Percentiles rank a stretch among this genome's conserved stretches.
These are phyloP conservation scores for Caenorhabditis sinica DNA, from an alignment of 2,888 invertebrate genomes.

Conservation along the genomic window DNA sequence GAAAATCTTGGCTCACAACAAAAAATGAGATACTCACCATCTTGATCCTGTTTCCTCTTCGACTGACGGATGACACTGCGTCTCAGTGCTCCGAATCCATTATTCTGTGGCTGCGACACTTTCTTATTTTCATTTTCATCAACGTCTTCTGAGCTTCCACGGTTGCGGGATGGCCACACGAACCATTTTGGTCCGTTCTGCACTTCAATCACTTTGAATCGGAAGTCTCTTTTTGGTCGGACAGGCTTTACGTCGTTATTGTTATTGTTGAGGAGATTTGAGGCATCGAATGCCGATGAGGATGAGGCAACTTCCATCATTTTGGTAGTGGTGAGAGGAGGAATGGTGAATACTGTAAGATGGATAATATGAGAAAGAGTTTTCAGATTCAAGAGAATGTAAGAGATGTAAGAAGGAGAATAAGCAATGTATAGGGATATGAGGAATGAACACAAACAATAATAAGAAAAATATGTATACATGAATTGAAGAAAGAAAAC, in stretches of 20 bases:
- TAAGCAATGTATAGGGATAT: neutral
- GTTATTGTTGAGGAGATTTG: conserved; percentile 56
- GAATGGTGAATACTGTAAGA: conserved; percentile 25
- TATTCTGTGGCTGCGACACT: conserved; percentile 42
- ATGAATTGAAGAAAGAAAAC: neutral
- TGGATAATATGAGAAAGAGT: neutral
- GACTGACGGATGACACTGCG: conserved; percentile 70
- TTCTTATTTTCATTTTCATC: conserved; percentile 73
- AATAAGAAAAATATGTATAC: conserved; percentile 5
- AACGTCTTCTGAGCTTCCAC: conserved; percentile 71
- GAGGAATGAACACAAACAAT: conserved; percentile 7
- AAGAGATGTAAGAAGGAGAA: conserved; percentile 3
- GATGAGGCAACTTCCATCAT: conserved; percentile 55
- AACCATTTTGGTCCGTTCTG: conserved; percentile 78
- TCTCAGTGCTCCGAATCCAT: conserved; percentile 71
- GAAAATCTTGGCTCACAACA: conserved; percentile 1
- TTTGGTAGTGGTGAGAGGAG: conserved; percentile 2
- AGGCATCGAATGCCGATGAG: conserved; percentile 38
- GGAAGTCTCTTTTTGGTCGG: conserved; percentile 77
- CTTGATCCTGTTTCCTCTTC: conserved; percentile 69
- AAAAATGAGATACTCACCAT: conserved; percentile 45
- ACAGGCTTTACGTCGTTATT: conserved; percentile 55
- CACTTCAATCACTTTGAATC: conserved; percentile 78
- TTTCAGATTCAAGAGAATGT: neutral
- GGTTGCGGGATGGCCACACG: conserved; percentile 75